Conservation (phyloP, 2,888 invertebrate genomes). For the Eubasilissa splendida region DNA sequence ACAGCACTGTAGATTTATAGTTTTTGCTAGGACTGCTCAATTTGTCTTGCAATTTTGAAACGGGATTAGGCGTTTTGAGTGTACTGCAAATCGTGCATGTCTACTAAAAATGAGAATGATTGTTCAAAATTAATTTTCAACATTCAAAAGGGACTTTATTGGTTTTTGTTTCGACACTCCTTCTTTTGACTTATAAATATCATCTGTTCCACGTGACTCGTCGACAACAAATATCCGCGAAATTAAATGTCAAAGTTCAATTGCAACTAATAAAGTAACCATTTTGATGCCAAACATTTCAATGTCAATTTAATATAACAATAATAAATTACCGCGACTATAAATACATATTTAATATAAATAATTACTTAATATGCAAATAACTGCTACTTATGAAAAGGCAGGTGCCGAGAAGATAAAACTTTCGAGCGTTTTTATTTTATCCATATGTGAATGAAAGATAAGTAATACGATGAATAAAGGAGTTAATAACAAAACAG, state of each 20-base stretch:
- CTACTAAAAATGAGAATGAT: too few species aligned
- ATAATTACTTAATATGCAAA: too few species aligned
- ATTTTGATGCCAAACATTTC: conserved; percentile 35
- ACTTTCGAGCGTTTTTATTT: background rate
- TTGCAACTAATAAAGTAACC: conserved; percentile 27
- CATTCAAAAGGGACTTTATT: too few species aligned
- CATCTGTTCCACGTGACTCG: background rate
- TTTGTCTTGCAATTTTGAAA: too few species aligned
- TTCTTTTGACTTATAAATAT: background rate
- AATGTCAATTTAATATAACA: conserved; percentile 20
- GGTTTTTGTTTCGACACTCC: background rate
- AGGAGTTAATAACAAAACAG: conserved; percentile 1
- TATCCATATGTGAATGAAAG: conserved; percentile 14
- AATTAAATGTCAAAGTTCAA: conserved; percentile 39
- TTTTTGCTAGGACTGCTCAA: too few species aligned
- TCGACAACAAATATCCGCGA: conserved; percentile 13
- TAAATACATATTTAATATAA: too few species aligned
- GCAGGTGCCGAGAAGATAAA: too few species aligned
- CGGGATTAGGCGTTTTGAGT: too few species aligned
- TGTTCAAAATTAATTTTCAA: too few species aligned
- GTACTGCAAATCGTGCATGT: too few species aligned
- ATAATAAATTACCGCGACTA: background rate
- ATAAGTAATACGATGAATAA: background rate
- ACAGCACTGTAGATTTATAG: too few species aligned
- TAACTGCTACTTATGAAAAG: too few species aligned